Evolutionary conservation across 2,797 vertebrate species (phyloP), one percentile per base, ranked within the genome.

Genomic region (Rhodeus uyekii): DNA sequence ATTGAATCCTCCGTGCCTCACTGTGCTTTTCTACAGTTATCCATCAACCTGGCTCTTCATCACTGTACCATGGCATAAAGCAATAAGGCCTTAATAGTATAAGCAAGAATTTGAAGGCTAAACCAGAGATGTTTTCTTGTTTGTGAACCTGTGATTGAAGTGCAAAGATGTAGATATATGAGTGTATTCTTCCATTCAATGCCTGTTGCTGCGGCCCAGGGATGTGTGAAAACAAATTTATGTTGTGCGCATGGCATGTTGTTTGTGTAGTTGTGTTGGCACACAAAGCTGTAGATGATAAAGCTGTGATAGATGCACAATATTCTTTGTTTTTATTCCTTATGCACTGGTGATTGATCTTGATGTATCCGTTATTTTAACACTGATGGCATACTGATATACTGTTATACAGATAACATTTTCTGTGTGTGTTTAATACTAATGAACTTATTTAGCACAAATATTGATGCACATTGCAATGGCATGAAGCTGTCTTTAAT

Each of bases 1-100:
- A 73, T 64, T 81, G 68, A 81, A 81, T 73, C 44, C 55, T 72
- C 32, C 73, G 68, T 80, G 78, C 29, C 68, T 63, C 55, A 80
- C 38, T 64, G 42, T 81, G 58, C 69, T 72, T 74, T 73, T 60
- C 32, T 50, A 46, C 72, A 75, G 72, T 65, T 75, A 82, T 82
- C 72, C 36, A 75, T 82, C 72, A 67, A 29, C 24, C 44, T 55
- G n/a, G 34, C 80, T 75, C 27, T 64, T 75, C 61, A 42, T 74
- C 44, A 27, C 29, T 72, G 53, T 63, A 61, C 39, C 18, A 29
- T 65, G 60, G 24, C 60, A 67, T 29, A 64, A 73, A 48, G 29
- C 68, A 73, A 80, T 80, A 73, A 63, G 22, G n/a, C 32, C 42
- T 73, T 80, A 72, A 80, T 36, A 38, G 68, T 16, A 14, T 58